Percentiles rank a stretch among this genome's conserved stretches.
Conservation (phyloP, 2,113 vertebrate species). For the Phylloscopus whistleri region DNA sequence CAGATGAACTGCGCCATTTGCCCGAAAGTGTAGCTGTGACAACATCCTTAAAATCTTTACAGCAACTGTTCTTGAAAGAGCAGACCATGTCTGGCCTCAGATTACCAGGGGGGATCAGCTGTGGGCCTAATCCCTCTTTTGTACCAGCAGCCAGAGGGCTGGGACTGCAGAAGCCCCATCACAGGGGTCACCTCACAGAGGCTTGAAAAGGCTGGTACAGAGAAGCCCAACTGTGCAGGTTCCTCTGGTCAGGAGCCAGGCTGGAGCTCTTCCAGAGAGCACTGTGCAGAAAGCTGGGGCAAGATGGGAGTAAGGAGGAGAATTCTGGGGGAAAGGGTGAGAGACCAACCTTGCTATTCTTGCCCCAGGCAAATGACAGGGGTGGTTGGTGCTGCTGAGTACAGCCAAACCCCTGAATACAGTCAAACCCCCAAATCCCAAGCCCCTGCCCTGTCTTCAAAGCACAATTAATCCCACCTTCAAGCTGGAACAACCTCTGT, state of each 20-base stretch:
- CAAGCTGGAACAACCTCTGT: neutral
- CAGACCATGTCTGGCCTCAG: neutral
- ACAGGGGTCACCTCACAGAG: neutral
- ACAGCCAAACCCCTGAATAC: neutral
- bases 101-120: neutral
- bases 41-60: neutral
- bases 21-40: neutral
- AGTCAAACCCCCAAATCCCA: neutral
- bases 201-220: neutral
- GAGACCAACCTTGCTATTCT: neutral
- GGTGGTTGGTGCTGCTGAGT: neutral
- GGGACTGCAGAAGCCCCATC: neutral
- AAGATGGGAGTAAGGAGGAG: neutral
- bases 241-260: neutral
- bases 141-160: neutral
- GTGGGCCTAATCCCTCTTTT: neutral
- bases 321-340: accelerated
- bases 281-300: neutral
- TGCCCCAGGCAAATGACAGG: neutral
- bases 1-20: neutral
- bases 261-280: neutral
- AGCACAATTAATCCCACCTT: neutral
- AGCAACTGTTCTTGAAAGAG: slow-evolving; percentile 10
- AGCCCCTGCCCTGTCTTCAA: neutral
- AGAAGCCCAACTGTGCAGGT: accelerated